These are phyloP conservation scores for Mustelus asterias DNA, from an alignment of 2,113 vertebrate species.

Conservation along the genomic window DNA sequence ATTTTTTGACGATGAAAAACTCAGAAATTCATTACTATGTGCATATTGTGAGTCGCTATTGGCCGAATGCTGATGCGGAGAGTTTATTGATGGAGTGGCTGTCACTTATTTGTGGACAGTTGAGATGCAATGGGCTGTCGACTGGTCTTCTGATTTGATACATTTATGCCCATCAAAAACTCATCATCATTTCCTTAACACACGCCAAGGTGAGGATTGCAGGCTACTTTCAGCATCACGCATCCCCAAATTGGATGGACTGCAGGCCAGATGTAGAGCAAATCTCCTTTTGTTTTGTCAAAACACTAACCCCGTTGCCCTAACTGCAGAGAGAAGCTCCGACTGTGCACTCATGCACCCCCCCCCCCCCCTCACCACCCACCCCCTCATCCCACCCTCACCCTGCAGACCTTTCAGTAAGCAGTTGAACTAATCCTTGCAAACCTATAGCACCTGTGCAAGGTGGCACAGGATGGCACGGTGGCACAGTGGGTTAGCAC, in stretches of 20 bases:
- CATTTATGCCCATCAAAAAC: neutral
- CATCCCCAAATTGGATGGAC: neutral
- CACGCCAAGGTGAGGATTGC: neutral
- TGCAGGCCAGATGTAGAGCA: neutral
- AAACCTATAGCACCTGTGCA: neutral
- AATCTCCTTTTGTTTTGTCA: neutral
- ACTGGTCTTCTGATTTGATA: neutral
- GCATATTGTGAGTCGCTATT: too few relatives aligned
- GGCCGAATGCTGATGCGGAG: neutral
- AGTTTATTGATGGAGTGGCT: neutral
- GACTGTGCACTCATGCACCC: neutral
- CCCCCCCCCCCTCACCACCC: too few relatives aligned
- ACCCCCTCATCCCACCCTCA: too few relatives aligned
- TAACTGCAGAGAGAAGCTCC: neutral
- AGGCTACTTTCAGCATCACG: too few relatives aligned
- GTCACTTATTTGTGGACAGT: neutral
- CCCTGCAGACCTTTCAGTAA: neutral
- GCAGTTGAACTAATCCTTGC: neutral
- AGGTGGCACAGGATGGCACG: too few relatives aligned
- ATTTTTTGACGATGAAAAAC: neutral
- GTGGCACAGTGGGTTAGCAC: too few relatives aligned
- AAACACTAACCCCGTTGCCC: neutral
- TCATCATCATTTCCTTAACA: neutral
- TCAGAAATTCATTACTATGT: neutral
- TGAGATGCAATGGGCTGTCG: neutral